These are phyloP conservation scores for Balaeniceps rex DNA, from an alignment of 2,113 vertebrate genomes.

Conservation along the genomic window DNA sequence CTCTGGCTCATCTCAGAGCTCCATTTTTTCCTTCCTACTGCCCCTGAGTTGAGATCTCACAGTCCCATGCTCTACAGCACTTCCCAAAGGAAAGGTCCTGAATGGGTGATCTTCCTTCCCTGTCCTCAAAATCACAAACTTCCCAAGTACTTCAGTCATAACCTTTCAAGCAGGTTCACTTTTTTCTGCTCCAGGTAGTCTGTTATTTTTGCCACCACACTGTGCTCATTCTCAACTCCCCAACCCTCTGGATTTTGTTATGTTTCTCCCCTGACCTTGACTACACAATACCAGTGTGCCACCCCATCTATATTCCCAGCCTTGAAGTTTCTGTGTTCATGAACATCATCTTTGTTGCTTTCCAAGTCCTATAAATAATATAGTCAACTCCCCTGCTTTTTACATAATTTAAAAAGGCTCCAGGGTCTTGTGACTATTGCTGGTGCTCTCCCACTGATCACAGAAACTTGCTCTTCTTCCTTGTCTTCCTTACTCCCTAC, in stretches of 20 bases:
- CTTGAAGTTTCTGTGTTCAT: neutral
- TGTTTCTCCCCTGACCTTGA: neutral
- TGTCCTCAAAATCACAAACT: neutral
- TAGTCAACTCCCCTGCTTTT: neutral
- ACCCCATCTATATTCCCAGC: neutral
- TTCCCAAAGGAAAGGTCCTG: neutral
- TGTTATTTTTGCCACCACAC: neutral
- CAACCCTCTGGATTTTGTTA: neutral
- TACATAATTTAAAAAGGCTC: neutral
- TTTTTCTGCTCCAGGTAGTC: neutral
- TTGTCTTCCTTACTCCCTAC: neutral
- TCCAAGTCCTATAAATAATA: neutral
- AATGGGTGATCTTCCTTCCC: neutral
- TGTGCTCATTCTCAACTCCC: neutral
- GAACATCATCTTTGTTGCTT: neutral
- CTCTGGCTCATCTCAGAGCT: neutral
- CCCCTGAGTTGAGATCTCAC: neutral
- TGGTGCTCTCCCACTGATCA: neutral
- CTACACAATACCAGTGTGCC: neutral
- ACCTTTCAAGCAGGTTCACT: neutral
- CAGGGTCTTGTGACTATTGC: neutral
- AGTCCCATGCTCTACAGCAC: neutral
- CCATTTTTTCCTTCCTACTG: neutral
- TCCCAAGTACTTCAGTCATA: neutral
- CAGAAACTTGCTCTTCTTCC: neutral